Base-by-base conservation (phyloP, 2,888 invertebrate genomes). In the Phengaris alcon region DNA sequence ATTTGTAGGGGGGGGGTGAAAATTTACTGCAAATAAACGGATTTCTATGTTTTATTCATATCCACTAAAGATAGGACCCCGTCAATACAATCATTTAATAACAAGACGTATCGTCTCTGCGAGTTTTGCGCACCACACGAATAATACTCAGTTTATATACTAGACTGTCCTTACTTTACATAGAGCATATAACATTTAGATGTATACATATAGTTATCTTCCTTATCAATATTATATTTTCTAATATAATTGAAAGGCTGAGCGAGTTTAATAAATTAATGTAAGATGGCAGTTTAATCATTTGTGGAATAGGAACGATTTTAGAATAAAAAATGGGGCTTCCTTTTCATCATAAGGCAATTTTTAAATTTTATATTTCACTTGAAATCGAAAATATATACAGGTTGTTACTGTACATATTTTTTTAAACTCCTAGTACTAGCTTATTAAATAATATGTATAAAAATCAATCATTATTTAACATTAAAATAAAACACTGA, bases 181-280 rank as follows among this genome's bases (percentile, higher is more conserved):
- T 6, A 35, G 35, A 64, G 10, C 64, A 44, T 12, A 64, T 64
- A 70, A 48, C 51, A 70, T 22, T 13, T 48, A 48, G n/a, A 68
- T 46, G 15, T 13, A 68, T 44, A 68, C 12, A 35, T 22, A 72
- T 72, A 72, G 52, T 54, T 54, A 64, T 10, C 51, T 2, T 52
- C 72, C 72, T 72, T 72, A 54, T 72, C 72, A 54, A 54, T 22
- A 52, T 72, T 72, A 72, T 72, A 72, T 72, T 52, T 7, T 13
- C 35, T 52, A 72, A 72, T 72, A 72, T 72, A 72, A 72, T 52
- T 72, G 72, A 72, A 72, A 72, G 72, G 72, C 52, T 35, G 64
- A 72, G 72, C 72, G 72, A 72, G 72, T 72, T 72, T 35, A 72
- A 69, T 4, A 35, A 64, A 35, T 35, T 35, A 35, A 35, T 44